phyloP scores from a whole-genome alignment of 2,888 invertebrate genomes.

The Andrena hattorfiana region DNA sequence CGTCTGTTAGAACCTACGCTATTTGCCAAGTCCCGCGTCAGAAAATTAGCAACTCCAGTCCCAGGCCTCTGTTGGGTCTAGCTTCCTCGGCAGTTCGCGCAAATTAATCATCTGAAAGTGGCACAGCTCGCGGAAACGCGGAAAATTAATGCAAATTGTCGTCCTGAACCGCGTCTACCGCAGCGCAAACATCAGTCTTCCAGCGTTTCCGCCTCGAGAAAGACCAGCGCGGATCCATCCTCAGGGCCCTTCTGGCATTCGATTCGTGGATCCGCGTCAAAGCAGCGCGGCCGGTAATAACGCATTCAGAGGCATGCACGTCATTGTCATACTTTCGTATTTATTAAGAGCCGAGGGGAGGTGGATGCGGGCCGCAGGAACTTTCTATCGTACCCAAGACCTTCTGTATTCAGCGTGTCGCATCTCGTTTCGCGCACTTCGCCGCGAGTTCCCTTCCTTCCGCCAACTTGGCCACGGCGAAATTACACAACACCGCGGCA shows the following conservation, averaged over 20 bases:
- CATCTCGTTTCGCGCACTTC: constrained; percentile 60
- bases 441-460: constrained; percentile 51
- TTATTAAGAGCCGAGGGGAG: constrained; percentile 26
- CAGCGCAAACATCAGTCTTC: background rate
- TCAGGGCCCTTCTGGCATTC: background rate
- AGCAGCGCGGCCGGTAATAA: constrained; percentile 16
- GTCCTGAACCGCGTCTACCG: constrained; percentile 15
- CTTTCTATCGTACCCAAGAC: constrained; percentile 26
- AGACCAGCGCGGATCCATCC: background rate
- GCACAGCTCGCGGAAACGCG: constrained; percentile 18
- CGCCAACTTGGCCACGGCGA: constrained; percentile 57
- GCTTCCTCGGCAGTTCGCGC: background rate
- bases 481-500: constrained; percentile 65
- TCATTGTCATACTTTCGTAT: constrained; percentile 44
- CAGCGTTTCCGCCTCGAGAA: background rate
- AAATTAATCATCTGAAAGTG: constrained; percentile 25
- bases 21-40: constrained; percentile 2
- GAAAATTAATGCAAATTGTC: constrained; percentile 41
- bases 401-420: constrained; percentile 45
- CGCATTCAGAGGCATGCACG: constrained; percentile 24
- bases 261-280: constrained; percentile 6
- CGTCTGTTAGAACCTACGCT: background rate
- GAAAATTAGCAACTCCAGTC: constrained; percentile 6
- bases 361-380: constrained; percentile 27
- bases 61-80: too few relatives aligned